Evolutionary conservation across 1,140 invertebrate genomes (phyloP).

Genomic region (Drosophila burlai): DNA sequence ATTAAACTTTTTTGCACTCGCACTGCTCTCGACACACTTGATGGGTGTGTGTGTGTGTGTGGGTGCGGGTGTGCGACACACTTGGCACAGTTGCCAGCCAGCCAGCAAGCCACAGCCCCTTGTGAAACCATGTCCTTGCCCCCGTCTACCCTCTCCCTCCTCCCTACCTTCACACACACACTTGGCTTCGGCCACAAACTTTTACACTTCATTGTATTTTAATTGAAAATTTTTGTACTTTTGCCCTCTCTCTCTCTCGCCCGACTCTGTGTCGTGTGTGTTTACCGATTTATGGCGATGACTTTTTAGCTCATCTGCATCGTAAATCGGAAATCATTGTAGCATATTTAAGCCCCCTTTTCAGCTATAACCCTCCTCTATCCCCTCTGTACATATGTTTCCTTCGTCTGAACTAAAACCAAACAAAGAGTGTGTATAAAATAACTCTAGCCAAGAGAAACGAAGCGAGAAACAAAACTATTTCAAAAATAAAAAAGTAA

Average conservation of each 20-base stretch:
- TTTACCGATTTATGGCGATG: constrained; percentile 61
- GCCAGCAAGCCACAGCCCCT: not conserved
- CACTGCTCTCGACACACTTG: constrained; percentile 49
- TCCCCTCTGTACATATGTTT: constrained; percentile 27
- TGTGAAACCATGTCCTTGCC: not conserved
- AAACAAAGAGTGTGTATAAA: constrained; percentile 59
- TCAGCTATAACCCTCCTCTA: too few species aligned
- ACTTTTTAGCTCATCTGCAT: constrained; percentile 66
- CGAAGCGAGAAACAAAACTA: constrained; percentile 22
- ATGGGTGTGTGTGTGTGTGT: constrained; percentile 29
- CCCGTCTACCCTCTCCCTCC: not conserved
- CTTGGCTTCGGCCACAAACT: constrained; percentile 68
- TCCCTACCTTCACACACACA: constrained; percentile 11
- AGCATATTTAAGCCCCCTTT: not conserved
- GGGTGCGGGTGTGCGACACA: constrained; percentile 36
- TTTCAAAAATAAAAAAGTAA: constrained; percentile 44
- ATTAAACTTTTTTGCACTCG: constrained; percentile 76
- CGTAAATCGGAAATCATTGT: constrained; percentile 38
- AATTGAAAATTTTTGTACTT: constrained; percentile 73
- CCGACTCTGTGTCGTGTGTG: constrained; percentile 37
- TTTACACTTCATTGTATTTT: constrained; percentile 81
- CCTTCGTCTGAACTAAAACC: constrained; percentile 35
- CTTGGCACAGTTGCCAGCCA: constrained; percentile 60
- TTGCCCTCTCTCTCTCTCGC: constrained; percentile 5
- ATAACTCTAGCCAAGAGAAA: constrained; percentile 43